A percentile compares a stretch with the other conserved stretches of the same genome.
phyloP scores from a whole-genome alignment of 2,888 invertebrate genomes.

The Netelia inedita region DNA sequence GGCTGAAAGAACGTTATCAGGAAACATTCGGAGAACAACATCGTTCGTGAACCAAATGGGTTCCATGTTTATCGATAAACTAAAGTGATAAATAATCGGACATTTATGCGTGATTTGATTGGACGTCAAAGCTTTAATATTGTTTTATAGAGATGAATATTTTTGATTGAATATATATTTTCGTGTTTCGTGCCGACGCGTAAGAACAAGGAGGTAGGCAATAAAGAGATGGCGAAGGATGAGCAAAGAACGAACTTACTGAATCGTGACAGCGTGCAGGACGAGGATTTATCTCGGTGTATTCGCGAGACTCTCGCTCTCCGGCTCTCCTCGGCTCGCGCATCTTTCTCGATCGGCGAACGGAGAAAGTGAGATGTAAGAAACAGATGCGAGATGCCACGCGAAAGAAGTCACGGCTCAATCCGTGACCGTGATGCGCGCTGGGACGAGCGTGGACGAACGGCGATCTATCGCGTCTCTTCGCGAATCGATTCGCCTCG shows the following conservation, averaged over 20 bases:
- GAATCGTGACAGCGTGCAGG: constrained; percentile 52
- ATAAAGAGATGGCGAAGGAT: constrained; percentile 1
- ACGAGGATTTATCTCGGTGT: constrained; percentile 47
- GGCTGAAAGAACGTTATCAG: constrained; percentile 26
- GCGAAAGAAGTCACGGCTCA: constrained; percentile 59
- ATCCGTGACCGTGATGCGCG: constrained; percentile 17
- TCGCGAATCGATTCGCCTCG: constrained; percentile 48
- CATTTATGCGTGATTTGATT: too few species aligned
- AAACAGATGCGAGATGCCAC: constrained; percentile 47
- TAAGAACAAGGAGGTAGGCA: too few species aligned
- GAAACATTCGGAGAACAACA: constrained; percentile 1
- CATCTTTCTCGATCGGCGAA: constrained; percentile 46
- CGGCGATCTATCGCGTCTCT: constrained; percentile 32
- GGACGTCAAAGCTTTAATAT: too few species aligned
- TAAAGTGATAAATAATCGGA: too few species aligned
- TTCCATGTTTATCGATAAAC: background rate
- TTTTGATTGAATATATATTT: too few species aligned
- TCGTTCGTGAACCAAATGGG: background rate
- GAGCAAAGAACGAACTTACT: constrained; percentile 57
- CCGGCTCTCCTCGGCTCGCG: constrained; percentile 9
- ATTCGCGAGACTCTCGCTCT: constrained; percentile 16
- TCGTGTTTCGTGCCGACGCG: too few species aligned
- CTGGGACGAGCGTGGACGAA: constrained; percentile 13
- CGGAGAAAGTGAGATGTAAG: constrained; percentile 41
- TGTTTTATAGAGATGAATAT: too few species aligned